Evolutionary conservation across 1,140 invertebrate genomes (phyloP).

Genomic region (Helicoverpa armigera): DNA sequence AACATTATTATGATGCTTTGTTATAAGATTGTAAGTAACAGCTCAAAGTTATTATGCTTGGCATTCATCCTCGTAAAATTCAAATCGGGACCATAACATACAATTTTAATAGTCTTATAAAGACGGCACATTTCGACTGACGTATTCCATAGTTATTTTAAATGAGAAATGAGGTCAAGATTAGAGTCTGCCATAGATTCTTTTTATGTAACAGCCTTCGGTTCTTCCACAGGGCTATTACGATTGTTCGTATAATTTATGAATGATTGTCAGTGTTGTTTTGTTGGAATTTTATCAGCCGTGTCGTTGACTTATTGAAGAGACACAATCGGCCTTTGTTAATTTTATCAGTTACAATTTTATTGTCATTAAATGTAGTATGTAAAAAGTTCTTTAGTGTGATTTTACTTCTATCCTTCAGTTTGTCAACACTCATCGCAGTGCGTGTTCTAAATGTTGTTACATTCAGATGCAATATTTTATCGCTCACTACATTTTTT

Average conservation of each 20-base stretch:
- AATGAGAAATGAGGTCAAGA: constrained; percentile 79
- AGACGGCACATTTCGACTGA: constrained; percentile 37
- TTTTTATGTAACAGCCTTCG: constrained; percentile 39
- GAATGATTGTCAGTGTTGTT: constrained; percentile 22
- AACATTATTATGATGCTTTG: background rate
- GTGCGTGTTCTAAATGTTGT: background rate
- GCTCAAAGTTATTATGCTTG: constrained; percentile 4
- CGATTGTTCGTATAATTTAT: constrained; percentile 34
- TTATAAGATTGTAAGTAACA: background rate
- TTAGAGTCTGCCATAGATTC: constrained; percentile 48
- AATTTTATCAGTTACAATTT: constrained; percentile 20
- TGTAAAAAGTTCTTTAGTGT: constrained; percentile 1
- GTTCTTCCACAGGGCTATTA: constrained; percentile 24
- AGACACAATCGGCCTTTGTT: background rate
- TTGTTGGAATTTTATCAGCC: constrained; percentile 15
- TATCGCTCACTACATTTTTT: constrained; percentile 10
- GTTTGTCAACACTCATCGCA: background rate
- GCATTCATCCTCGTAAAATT: constrained; percentile 38
- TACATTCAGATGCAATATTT: constrained; percentile 7
- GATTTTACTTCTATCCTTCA: background rate
- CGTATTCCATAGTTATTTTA: constrained; percentile 47
- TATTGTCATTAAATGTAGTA: constrained; percentile 16
- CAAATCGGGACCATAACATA: constrained; percentile 19
- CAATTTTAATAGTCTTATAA: constrained; percentile 42
- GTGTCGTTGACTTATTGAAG: constrained; percentile 16